Base-by-base conservation (phyloP, 2,113 vertebrate genomes). In the Otolemur garnettii region DNA sequence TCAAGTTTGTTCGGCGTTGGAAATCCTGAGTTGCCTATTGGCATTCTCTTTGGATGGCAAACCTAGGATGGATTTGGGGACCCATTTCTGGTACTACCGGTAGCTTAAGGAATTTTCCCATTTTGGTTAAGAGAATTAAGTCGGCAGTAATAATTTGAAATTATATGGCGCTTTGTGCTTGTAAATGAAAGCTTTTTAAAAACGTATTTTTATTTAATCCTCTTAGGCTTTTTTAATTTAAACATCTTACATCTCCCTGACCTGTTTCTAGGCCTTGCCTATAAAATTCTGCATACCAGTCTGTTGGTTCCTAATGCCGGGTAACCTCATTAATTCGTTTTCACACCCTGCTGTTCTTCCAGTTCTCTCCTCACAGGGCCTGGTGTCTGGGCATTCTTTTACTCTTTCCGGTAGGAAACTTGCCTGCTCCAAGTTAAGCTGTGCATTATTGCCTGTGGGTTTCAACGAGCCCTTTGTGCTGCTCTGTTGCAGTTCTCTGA, bases 241-340 rank as follows among this genome's bases (percentile, higher is more conserved):
- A 93, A 72, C 72, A 84, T 93, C 72, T 80, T 89, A 69, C 2
- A 78, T 45, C 26, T 90, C 81, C 12, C 57, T 86, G 69, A 87
- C 53, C 53, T 66, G 62, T 57, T 94, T 96, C 62, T 35, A 62
- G 92, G 85, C 33, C 53, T 74, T 84, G 71, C 45, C 66, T 62
- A 24, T 77, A 92, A 83, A 96, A 85, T 24, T 60, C 38, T 33
- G 24, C 75, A 50, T 6, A 45, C 19, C 28, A 87, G 89, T 59
- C 0, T 2, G 19, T 96, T 90, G 17, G 33, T 88, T 91, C 53
- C 55, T 64, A 7, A 14, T 59, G 69, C n/a, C 11, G 12, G 45
- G 30, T 94, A 87, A 86, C 90, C 87, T 89, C 90, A 79, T 94
- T 93, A 82, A 84, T 95, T 95, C 89, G 35, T 89, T 89, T 84